Conservation (phyloP, 37 sponge, comb jelly and placozoan genomes). For the Beroe ovata region DNA sequence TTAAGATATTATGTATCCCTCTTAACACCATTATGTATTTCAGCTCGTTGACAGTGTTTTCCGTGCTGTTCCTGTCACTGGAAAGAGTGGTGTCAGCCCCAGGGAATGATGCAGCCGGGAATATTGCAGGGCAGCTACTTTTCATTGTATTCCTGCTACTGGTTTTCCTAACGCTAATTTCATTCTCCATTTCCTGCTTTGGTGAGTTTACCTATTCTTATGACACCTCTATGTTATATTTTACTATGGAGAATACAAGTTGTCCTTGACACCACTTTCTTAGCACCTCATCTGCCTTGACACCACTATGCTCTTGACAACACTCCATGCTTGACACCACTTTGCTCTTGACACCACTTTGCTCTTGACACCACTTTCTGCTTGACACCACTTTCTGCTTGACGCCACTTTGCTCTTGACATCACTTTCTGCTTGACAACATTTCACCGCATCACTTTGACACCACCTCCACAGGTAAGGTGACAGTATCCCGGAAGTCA, state of each 20-base stretch:
- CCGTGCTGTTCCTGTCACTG: conserved; percentile 49
- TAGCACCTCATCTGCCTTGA: no score
- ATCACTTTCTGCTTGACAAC: no score
- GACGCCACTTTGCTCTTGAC: no score
- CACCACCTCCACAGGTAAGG: conserved; percentile 34
- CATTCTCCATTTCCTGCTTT: conserved; percentile 21
- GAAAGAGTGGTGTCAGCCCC: conserved; percentile 12
- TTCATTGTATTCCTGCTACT: conserved; percentile 15
- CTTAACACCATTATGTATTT: no score
- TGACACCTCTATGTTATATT: not conserved
- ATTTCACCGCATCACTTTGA: no score
- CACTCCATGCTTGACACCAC: no score
- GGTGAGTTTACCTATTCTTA: conserved; percentile 24
- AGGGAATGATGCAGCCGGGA: conserved; percentile 4
- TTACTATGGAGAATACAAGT: not conserved
- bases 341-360: no score
- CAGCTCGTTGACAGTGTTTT: not conserved
- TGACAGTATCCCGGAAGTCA: not conserved
- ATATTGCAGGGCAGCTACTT: conserved; percentile 30
- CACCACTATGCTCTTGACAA: no score
- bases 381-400: no score
- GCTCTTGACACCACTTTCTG: no score
- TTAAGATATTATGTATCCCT: no score
- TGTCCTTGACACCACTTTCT: no score
- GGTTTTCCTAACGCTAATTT: conserved; percentile 1